These are phyloP conservation scores for Lineus longissimus DNA, from an alignment of 1,140 invertebrate genomes.

Conservation along the genomic window DNA sequence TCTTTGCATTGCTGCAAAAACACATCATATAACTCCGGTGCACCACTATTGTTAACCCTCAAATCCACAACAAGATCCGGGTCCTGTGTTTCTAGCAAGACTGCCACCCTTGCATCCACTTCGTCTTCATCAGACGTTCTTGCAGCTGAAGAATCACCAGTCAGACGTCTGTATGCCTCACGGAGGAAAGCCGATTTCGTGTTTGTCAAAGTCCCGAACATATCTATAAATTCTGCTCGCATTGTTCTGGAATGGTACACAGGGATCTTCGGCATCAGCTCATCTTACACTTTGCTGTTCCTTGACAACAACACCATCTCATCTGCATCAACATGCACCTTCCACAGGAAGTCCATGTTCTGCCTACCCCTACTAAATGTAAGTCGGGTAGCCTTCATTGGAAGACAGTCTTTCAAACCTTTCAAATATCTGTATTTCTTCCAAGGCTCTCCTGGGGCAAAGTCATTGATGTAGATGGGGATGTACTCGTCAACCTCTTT, in stretches of 20 bases:
- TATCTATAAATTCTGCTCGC: neutral
- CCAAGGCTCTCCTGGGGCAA: no score
- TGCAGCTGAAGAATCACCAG: neutral
- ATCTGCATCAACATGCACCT: neutral
- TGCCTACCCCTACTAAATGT: no score
- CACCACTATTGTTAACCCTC: constrained; percentile 7
- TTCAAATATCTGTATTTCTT: no score
- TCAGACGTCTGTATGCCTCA: neutral
- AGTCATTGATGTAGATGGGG: no score
- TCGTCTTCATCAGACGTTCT: neutral
- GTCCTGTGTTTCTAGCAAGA: neutral
- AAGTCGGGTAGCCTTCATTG: no score
- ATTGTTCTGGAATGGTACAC: constrained; percentile 1
- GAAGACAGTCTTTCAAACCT: no score
- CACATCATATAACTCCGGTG: neutral
- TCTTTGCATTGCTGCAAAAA: neutral
- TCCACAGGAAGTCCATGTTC: constrained; percentile 4
- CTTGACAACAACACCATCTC: no score
- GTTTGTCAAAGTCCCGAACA: neutral
- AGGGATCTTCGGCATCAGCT: neutral
- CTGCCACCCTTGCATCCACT: neutral
- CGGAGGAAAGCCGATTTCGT: neutral
- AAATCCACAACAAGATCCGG: constrained; percentile 14
- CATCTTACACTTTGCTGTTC: neutral
- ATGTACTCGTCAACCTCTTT: no score